Evolutionary conservation across 2,888 invertebrate species (phyloP).

Genomic region (Trimorus sp.): DNA sequence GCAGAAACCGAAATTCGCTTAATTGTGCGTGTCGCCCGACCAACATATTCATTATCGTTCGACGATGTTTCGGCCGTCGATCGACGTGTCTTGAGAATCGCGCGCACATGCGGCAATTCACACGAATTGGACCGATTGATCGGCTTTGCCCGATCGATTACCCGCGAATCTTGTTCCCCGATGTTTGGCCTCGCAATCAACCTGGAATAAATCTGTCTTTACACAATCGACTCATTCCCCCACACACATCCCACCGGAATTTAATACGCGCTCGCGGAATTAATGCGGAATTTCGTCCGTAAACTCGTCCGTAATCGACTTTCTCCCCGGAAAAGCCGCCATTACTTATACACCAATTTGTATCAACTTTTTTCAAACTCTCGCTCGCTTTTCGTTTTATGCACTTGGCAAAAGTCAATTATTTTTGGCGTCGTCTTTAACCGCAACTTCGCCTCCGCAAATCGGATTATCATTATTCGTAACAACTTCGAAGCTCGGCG

Average conservation of each 20-base stretch:
- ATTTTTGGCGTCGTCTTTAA: background rate
- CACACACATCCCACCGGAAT: background rate
- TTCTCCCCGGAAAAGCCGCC: too few relatives aligned
- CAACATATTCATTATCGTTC: background rate
- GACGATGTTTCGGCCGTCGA: background rate
- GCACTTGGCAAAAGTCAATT: too few relatives aligned
- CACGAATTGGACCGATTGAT: conserved; percentile 7
- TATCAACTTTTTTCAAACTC: too few relatives aligned
- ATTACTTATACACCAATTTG: too few relatives aligned
- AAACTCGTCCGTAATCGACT: background rate
- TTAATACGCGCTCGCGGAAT: conserved; percentile 3
- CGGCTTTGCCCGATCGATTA: conserved; percentile 10
- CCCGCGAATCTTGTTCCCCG: conserved; percentile 19
- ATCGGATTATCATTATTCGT: conserved; percentile 29
- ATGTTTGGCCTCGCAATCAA: conserved; percentile 31
- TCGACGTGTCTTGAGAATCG: background rate
- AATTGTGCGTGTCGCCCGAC: background rate
- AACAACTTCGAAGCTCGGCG: conserved; percentile 23
- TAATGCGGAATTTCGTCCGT: background rate
- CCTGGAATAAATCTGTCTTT: conserved; percentile 9
- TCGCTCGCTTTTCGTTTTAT: too few relatives aligned
- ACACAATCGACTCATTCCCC: conserved; percentile 19
- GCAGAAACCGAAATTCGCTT: background rate
- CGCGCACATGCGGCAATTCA: background rate
- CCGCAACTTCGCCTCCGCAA: conserved; percentile 17